phyloP scores from a whole-genome alignment of 2,113 vertebrate species.

The Festucalex cinctus region DNA sequence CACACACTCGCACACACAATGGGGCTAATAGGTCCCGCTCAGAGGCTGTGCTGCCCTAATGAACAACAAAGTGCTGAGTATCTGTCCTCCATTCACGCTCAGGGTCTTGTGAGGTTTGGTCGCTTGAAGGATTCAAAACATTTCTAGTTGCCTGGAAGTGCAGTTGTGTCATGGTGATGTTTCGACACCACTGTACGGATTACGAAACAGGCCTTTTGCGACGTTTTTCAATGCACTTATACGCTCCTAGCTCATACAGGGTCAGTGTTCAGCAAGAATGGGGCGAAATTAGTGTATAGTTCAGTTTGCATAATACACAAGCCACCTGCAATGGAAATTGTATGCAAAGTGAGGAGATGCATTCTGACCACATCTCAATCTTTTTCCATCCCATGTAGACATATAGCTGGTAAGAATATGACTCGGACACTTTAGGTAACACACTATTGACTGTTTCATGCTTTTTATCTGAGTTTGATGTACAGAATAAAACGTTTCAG shows the following conservation, averaged over 20 bases:
- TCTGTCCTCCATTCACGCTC: slow-evolving; percentile 10
- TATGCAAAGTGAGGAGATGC: slow-evolving; percentile 68
- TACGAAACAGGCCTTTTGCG: background rate
- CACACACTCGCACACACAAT: background rate
- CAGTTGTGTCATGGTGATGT: slow-evolving; percentile 21
- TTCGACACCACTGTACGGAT: background rate
- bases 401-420: slow-evolving; percentile 18
- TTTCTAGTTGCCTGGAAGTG: slow-evolving; percentile 19
- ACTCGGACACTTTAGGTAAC: slow-evolving; percentile 8
- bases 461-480: too few relatives aligned
- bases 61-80: slow-evolving; percentile 41
- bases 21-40: slow-evolving; percentile 27
- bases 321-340: slow-evolving; percentile 70
- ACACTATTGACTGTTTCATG: too few relatives aligned
- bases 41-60: slow-evolving; percentile 22
- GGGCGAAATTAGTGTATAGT: slow-evolving; percentile 20
- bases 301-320: slow-evolving; percentile 65
- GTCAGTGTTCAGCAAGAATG: slow-evolving; percentile 29
- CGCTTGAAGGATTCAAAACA: slow-evolving; percentile 27
- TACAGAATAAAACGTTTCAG: too few relatives aligned
- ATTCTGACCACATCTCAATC: slow-evolving; percentile 55
- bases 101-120: slow-evolving; percentile 14
- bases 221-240: background rate
- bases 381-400: slow-evolving; percentile 26
- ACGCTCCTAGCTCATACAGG: background rate